Evolutionary conservation across 2,113 vertebrate genomes (phyloP).

Genomic region (Aepyceros melampus): DNA sequence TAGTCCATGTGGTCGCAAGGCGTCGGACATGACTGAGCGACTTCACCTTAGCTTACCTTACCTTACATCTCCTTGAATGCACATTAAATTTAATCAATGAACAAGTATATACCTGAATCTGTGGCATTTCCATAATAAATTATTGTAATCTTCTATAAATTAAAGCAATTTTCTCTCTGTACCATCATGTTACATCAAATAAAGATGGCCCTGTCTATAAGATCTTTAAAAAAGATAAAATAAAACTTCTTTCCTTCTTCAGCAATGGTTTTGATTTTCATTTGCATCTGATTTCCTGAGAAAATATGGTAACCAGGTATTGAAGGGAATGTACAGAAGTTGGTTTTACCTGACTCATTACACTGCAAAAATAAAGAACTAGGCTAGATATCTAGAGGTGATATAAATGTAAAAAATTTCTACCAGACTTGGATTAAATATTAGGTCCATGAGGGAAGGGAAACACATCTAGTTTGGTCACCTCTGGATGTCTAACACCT

Average conservation of each 20-base stretch:
- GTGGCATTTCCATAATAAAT: background rate
- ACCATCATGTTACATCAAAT: background rate
- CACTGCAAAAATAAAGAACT: background rate
- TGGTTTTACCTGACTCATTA: background rate
- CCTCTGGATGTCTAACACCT: background rate
- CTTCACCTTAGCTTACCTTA: no score
- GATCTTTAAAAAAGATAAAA: background rate
- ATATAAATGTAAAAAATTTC: background rate
- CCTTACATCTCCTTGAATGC: background rate
- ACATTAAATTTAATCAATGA: background rate
- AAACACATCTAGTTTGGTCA: background rate
- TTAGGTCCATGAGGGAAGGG: background rate
- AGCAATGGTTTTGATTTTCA: background rate
- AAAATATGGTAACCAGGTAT: background rate
- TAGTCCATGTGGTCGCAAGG: no score
- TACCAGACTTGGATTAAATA: background rate
- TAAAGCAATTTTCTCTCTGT: background rate
- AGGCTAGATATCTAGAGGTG: background rate
- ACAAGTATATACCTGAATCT: background rate
- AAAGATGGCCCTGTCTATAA: background rate
- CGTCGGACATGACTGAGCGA: accelerated
- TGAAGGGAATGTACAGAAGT: background rate
- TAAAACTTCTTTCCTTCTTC: background rate
- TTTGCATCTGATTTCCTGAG: background rate
- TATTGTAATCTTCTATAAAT: background rate